phyloP scores from a whole-genome alignment of 2,113 vertebrate genomes.

The Leptocoma aspasia region DNA sequence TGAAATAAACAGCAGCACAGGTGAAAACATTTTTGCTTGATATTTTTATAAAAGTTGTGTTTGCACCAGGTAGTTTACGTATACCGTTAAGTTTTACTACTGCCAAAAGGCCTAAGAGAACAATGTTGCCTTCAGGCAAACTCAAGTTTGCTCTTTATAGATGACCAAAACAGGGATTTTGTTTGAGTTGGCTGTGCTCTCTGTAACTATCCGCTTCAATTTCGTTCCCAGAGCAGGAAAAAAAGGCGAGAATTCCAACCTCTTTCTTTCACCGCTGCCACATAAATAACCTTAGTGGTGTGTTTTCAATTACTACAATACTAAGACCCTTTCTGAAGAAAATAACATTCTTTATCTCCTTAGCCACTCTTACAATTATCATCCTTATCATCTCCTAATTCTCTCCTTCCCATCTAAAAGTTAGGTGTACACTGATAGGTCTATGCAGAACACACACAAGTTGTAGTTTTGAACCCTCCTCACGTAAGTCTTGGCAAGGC shows the following conservation, averaged over 20 bases:
- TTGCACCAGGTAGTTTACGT: not conserved
- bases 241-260: not conserved
- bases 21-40: not conserved
- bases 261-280: not conserved
- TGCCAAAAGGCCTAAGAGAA: not conserved
- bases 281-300: not conserved
- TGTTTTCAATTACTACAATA: not conserved
- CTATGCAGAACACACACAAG: not conserved
- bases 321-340: not conserved
- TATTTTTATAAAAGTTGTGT: not conserved
- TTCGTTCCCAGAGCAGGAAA: not conserved
- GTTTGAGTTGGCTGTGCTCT: not conserved
- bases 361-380: not conserved
- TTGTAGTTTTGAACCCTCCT: not conserved
- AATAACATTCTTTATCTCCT: not conserved
- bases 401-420: not conserved
- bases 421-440: not conserved
- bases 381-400: not conserved
- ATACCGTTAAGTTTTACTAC: not conserved
- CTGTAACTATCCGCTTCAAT: not conserved
- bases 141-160: not conserved
- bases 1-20: not conserved
- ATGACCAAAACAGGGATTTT: constrained; percentile 34
- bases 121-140: not conserved
- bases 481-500: not conserved